These are phyloP conservation scores for Mythimna vitellina DNA, from an alignment of 2,888 invertebrate genomes.

Conservation along the genomic window DNA sequence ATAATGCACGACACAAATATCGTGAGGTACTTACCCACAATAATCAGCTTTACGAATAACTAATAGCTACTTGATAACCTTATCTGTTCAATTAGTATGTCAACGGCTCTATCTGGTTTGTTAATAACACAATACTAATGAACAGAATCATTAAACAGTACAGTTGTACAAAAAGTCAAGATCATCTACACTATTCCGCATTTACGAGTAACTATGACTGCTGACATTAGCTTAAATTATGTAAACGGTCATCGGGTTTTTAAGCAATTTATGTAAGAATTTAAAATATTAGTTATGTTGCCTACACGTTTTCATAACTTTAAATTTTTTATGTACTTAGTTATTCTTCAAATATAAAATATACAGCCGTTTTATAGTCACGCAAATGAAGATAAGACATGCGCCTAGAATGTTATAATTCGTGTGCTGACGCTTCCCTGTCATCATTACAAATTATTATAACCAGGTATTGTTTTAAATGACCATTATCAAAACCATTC, in stretches of 20 bases:
- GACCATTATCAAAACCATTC: conserved; percentile 61
- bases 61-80: conserved; percentile 78
- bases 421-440: conserved; percentile 39
- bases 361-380: conserved; percentile 38
- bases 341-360: conserved; percentile 24
- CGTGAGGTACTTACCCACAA: conserved; percentile 49
- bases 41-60: conserved; percentile 64
- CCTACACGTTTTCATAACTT: conserved; percentile 35
- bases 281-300: conserved; percentile 22
- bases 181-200: conserved; percentile 26
- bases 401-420: conserved; percentile 33
- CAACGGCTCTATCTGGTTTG: conserved; percentile 85
- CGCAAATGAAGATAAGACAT: conserved; percentile 49
- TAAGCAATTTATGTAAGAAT: conserved; percentile 41
- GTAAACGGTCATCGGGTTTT: neutral
- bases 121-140: conserved; percentile 77
- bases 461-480: conserved; percentile 60
- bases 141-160: conserved; percentile 65
- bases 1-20: conserved; percentile 52
- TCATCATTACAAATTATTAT: conserved; percentile 49
- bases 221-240: conserved; percentile 18
- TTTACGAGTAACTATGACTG: neutral
- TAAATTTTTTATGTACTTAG: conserved; percentile 2
- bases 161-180: conserved; percentile 64
- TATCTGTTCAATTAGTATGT: conserved; percentile 86